Percentiles rank a stretch among this genome's conserved stretches.
Conservation (phyloP, 2,797 vertebrate species). For the Rhynchonycteris naso region DNA sequence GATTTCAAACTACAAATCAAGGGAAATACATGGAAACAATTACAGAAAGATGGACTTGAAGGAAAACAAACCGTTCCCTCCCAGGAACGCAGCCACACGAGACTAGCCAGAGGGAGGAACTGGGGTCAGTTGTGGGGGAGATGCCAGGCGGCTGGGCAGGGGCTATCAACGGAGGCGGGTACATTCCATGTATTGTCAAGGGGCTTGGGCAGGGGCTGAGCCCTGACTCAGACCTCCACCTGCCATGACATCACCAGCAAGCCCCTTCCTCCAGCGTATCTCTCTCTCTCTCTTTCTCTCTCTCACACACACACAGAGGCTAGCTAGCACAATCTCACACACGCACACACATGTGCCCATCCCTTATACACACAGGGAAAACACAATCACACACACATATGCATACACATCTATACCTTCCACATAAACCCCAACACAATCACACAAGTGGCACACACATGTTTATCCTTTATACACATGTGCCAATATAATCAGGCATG, state of each 20-base stretch:
- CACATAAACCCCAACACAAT: background rate
- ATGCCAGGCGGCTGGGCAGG: background rate
- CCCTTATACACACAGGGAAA: background rate
- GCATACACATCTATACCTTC: background rate
- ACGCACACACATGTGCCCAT: accelerated
- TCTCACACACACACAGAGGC: background rate
- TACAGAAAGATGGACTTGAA: background rate
- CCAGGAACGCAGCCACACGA: background rate
- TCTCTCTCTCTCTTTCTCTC: no score
- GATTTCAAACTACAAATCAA: background rate
- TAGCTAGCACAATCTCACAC: background rate
- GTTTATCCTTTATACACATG: background rate
- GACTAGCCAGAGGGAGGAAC: background rate
- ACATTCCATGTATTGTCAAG: background rate
- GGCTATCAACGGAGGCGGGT: accelerated
- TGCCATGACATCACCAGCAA: accelerated
- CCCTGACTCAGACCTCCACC: background rate
- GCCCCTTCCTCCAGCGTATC: background rate
- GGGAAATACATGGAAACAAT: constrained; percentile 12
- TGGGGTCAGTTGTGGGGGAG: no score
- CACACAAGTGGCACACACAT: accelerated
- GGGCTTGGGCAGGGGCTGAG: background rate
- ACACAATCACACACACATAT: background rate
- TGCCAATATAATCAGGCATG: accelerated
- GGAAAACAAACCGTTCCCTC: background rate